Percentiles rank a stretch among this genome's conserved stretches.
Evolutionary conservation across 2,888 invertebrate species (phyloP).

Genomic region (Stenodera caucasica): DNA sequence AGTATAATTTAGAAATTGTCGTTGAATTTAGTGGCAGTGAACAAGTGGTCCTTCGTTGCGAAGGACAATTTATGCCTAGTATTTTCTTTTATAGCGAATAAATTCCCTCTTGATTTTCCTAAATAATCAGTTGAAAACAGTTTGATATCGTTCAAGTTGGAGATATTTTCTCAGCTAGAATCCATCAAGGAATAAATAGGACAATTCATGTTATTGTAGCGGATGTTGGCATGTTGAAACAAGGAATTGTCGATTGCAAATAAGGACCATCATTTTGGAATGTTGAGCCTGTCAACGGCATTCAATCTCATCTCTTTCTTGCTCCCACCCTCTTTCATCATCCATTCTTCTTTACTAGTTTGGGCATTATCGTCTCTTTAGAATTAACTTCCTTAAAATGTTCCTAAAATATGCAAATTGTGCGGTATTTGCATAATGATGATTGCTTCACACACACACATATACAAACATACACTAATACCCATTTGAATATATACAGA

Average conservation of each 20-base stretch:
- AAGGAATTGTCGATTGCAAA: conserved; percentile 20
- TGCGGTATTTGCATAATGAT: conserved; percentile 53
- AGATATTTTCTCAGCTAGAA: not conserved
- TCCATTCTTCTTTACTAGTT: not conserved
- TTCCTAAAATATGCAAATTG: conserved; percentile 56
- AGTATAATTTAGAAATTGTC: no score
- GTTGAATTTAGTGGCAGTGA: no score
- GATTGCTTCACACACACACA: conserved; percentile 30
- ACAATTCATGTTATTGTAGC: not conserved
- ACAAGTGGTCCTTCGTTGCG: no score
- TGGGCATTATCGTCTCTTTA: conserved; percentile 42
- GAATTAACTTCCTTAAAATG: conserved; percentile 52
- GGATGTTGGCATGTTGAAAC: conserved; percentile 11
- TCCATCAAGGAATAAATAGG: not conserved
- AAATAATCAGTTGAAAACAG: not conserved
- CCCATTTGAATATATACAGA: not conserved
- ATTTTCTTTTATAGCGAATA: not conserved
- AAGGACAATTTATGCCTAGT: no score
- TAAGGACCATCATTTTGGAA: conserved; percentile 19
- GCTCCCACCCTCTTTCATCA: not conserved
- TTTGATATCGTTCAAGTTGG: not conserved
- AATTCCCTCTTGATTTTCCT: not conserved
- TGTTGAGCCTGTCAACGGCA: conserved; percentile 9
- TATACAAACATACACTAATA: not conserved
- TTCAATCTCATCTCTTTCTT: not conserved